Evolutionary conservation across 2,797 vertebrate genomes (phyloP).

Genomic region (Hybognathus amarus): DNA sequence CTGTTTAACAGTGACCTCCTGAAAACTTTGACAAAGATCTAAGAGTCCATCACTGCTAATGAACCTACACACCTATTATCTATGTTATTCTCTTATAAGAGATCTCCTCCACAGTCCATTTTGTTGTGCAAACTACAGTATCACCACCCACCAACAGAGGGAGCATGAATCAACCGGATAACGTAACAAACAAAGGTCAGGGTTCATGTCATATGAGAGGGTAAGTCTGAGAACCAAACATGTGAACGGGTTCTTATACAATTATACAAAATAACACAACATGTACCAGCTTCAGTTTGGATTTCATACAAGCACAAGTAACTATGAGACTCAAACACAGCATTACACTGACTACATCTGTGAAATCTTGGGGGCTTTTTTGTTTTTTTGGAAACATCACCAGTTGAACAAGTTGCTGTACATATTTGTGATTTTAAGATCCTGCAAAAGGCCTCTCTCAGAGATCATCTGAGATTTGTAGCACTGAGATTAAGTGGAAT

Average conservation of each 20-base stretch:
- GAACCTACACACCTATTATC: constrained; percentile 14
- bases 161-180: constrained; percentile 75
- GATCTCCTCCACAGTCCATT: constrained; percentile 15
- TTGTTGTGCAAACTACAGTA: constrained; percentile 65
- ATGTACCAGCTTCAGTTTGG: constrained; percentile 68
- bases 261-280: constrained; percentile 85
- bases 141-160: constrained; percentile 77
- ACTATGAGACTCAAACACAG: constrained; percentile 69
- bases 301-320: constrained; percentile 78
- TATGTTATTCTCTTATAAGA: background rate
- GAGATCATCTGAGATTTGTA: constrained; percentile 16
- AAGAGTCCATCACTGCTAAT: constrained; percentile 60
- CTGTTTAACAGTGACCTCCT: constrained; percentile 86
- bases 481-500: background rate
- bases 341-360: constrained; percentile 54
- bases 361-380: constrained; percentile 37
- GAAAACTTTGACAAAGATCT: constrained; percentile 67
- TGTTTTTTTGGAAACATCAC: background rate
- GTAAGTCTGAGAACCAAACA: constrained; percentile 34
- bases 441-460: constrained; percentile 37
- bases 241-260: constrained; percentile 50
- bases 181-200: constrained; percentile 56
- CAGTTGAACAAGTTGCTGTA: constrained; percentile 29
- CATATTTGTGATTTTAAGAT: constrained; percentile 18
- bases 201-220: constrained; percentile 12